Conservation (phyloP, 2,113 vertebrate genomes). For the Sialia sialis region DNA sequence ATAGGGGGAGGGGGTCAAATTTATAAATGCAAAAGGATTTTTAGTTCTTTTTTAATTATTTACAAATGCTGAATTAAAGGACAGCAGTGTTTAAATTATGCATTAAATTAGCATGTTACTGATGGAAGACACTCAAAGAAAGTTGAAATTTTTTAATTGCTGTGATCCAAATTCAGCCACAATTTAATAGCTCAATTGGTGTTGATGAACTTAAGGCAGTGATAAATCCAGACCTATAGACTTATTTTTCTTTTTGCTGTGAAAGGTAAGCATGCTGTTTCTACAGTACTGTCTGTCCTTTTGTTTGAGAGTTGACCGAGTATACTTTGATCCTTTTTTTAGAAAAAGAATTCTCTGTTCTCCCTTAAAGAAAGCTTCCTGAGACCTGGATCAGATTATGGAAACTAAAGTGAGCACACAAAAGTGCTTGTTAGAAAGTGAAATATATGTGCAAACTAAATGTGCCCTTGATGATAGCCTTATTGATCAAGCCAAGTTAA, state of each 20-base stretch:
- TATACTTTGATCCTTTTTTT: constrained; percentile 56
- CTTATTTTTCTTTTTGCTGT: constrained; percentile 32
- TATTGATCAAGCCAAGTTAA: constrained; percentile 56
- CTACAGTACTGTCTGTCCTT: constrained; percentile 35
- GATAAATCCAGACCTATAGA: not conserved
- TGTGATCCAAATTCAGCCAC: not conserved
- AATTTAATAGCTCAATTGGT: constrained; percentile 20
- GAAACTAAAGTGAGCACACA: constrained; percentile 45
- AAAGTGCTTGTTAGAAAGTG: constrained; percentile 57
- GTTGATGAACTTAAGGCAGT: constrained; percentile 26
- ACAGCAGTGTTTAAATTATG: constrained; percentile 69
- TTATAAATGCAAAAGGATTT: constrained; percentile 55
- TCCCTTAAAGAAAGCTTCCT: constrained; percentile 58
- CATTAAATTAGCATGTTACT: constrained; percentile 71
- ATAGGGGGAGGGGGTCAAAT: constrained; percentile 7
- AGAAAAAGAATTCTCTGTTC: constrained; percentile 58
- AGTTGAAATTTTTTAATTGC: constrained; percentile 6
- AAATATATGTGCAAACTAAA: constrained; percentile 62
- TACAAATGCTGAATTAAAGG: constrained; percentile 69
- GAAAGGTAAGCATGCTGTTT: constrained; percentile 55
- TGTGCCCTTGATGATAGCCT: constrained; percentile 46
- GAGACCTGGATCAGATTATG: constrained; percentile 46
- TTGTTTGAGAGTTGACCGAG: constrained; percentile 45
- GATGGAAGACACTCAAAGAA: constrained; percentile 44
- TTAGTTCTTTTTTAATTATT: constrained; percentile 66